phyloP scores from a whole-genome alignment of 2,113 vertebrate genomes.

The Bagarius yarrelli region DNA sequence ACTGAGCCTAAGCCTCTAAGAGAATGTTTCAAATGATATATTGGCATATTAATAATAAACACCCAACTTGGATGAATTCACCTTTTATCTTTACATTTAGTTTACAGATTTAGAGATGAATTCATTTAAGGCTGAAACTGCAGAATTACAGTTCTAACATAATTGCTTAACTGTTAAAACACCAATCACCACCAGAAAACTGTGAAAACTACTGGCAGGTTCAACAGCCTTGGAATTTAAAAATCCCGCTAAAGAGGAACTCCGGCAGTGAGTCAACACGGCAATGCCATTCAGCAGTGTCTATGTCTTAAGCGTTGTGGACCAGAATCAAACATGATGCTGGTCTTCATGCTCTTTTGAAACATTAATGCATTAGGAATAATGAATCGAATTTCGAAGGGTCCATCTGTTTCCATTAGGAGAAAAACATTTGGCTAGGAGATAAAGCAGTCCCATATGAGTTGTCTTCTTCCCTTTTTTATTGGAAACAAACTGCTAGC shows the following conservation, averaged over 20 bases:
- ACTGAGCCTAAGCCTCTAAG: not conserved
- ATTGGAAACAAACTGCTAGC: constrained; percentile 50
- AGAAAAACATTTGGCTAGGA: constrained; percentile 42
- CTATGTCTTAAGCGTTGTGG: constrained; percentile 5
- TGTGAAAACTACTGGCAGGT: constrained; percentile 20
- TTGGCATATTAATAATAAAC: not conserved
- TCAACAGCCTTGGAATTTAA: constrained; percentile 1
- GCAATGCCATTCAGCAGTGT: constrained; percentile 12
- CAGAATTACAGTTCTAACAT: constrained; percentile 1
- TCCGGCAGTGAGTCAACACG: not conserved
- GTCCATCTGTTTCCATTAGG: constrained; percentile 55
- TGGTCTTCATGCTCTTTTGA: constrained; percentile 34
- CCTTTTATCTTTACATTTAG: not conserved
- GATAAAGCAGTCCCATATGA: constrained; percentile 56
- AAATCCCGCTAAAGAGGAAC: constrained; percentile 6
- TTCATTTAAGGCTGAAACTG: not conserved
- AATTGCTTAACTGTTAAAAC: constrained; percentile 7
- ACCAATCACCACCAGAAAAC: constrained; percentile 16
- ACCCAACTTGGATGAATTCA: not conserved
- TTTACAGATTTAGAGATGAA: not conserved
- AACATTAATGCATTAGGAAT: constrained; percentile 43
- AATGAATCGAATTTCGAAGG: constrained; percentile 40
- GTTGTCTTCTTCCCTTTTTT: constrained; percentile 37
- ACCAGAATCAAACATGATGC: constrained; percentile 19
- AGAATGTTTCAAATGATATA: not conserved